phyloP scores from a whole-genome alignment of 2,888 invertebrate genomes.

The Brenthis ino region DNA sequence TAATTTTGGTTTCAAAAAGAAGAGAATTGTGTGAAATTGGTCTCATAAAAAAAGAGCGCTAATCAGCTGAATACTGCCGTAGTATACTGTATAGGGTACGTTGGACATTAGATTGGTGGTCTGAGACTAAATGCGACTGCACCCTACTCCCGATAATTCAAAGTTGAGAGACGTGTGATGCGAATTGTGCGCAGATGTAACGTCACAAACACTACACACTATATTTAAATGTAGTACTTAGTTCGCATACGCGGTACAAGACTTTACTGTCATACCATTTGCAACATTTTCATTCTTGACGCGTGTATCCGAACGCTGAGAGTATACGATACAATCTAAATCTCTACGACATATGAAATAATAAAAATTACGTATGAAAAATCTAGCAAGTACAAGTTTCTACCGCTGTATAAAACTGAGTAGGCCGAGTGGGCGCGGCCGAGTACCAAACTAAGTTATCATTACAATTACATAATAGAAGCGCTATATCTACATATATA shows the following conservation, averaged over 20 bases:
- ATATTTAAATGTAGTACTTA: constrained; percentile 20
- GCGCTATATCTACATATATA: constrained; percentile 51
- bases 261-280: neutral
- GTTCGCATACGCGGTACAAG: constrained; percentile 28
- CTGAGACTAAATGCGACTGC: constrained; percentile 39
- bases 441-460: constrained; percentile 46
- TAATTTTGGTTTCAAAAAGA: neutral
- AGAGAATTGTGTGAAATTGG: neutral
- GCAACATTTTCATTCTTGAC: constrained; percentile 9
- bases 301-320: constrained; percentile 45
- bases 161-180: constrained; percentile 60
- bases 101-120: too few relatives aligned
- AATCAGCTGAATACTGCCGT: too few relatives aligned
- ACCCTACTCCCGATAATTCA: constrained; percentile 15
- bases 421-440: constrained; percentile 31
- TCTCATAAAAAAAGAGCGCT: too few relatives aligned
- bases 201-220: constrained; percentile 31
- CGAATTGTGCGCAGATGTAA: constrained; percentile 47
- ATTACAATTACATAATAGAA: constrained; percentile 48
- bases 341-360: constrained; percentile 61
- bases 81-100: too few relatives aligned
- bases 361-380: constrained; percentile 70
- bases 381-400: constrained; percentile 54
- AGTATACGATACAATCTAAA: constrained; percentile 47
- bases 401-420: constrained; percentile 29